phyloP scores from a whole-genome alignment of 1,140 invertebrate species.

The Phthorimaea operculella region DNA sequence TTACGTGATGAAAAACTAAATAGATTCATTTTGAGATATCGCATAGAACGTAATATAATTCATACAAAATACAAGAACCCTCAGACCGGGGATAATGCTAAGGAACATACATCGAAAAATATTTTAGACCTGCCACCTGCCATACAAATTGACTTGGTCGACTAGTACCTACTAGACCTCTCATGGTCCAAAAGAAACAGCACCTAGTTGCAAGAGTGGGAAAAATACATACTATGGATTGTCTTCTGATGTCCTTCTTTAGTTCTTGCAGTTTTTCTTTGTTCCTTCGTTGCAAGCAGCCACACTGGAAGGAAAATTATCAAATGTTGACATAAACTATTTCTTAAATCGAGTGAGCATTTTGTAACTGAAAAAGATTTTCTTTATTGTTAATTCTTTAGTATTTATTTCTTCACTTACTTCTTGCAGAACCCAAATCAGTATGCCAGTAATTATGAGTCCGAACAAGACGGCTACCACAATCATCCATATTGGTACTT shows the following conservation, averaged over 20 bases:
- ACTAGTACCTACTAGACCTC: too few relatives aligned
- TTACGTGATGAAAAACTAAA: background rate
- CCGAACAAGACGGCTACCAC: background rate
- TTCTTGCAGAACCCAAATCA: background rate
- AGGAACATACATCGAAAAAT: too few relatives aligned
- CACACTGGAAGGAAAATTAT: slow-evolving; percentile 14
- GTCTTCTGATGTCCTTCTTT: slow-evolving; percentile 16
- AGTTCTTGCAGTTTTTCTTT: slow-evolving; percentile 19
- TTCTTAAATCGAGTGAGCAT: too few relatives aligned
- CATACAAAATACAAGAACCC: too few relatives aligned
- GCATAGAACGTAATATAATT: too few relatives aligned
- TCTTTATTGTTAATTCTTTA: background rate
- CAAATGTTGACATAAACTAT: too few relatives aligned
- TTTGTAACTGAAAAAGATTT: too few relatives aligned
- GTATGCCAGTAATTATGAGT: background rate
- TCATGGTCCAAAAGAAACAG: too few relatives aligned
- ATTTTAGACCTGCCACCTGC: too few relatives aligned
- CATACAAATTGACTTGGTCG: too few relatives aligned
- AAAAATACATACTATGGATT: slow-evolving; percentile 20
- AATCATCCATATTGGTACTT: background rate
- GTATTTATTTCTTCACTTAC: background rate
- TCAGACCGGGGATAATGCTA: too few relatives aligned
- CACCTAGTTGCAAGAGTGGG: background rate
- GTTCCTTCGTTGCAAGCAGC: slow-evolving; percentile 27
- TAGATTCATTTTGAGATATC: background rate